Evolutionary conservation across 2,888 invertebrate species (phyloP), one percentile per base, ranked within the genome.

Genomic region (Athalia circularis): DNA sequence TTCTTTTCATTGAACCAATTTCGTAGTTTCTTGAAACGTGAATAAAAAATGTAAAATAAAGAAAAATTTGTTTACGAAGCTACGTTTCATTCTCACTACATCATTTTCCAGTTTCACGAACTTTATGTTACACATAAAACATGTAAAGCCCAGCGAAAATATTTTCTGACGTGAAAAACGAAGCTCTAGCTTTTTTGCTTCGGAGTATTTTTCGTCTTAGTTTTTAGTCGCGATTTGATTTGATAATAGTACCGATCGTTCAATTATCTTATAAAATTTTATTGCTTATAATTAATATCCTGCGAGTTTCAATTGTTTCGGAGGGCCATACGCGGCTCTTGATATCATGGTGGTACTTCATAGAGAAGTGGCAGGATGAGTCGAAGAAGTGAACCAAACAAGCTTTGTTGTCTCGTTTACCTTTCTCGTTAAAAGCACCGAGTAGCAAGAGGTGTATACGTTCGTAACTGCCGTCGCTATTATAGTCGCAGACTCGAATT

Each of bases 1-100:
- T 68, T n/a, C n/a, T n/a, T n/a, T 43, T 68, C 68, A 68, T 54
- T 52, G 68, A 68, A 68, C 52, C 68, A 68, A 68, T 68, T 68
- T 52, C 68, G 54, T 52, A 54, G 54, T 68, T 68, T 54, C 11
- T n/a, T 52, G 43, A 52, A 50, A 29, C 54, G 68, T 29, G 29
- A 29, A 29, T 29, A 29, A 29, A 29, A n/a, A 29, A 29, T 2
- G 29, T 29, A 2, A 29, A 29, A 29, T 29, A 29, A 29, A 29
- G 2, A 29, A 52, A 68, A 54, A 68, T 52, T 68, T 68, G 68
- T 68, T 50, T 68, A 68, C 68, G 52, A 68, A 68, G 68, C 68
- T 68, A 52, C 54, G 54, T 68, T 68, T 52, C 50, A 68, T 68
- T 52, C 29, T 29, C 29, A 29, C 29, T 29, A 29, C 29, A 29